Evolutionary conservation across 2,888 invertebrate genomes (phyloP).

Genomic region (Cephus sareptanus): DNA sequence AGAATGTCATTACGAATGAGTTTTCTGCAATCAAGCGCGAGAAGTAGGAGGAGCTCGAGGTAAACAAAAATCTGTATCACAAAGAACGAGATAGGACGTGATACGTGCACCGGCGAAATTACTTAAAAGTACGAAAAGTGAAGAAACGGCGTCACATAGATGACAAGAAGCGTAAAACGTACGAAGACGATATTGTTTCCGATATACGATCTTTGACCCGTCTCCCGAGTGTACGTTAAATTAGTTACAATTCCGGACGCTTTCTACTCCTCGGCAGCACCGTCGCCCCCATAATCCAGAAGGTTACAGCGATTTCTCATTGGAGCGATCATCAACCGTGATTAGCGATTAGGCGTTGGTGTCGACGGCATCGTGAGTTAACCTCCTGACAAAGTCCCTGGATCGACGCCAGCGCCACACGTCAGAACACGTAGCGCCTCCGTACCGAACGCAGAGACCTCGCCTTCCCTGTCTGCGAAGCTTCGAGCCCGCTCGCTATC

Average conservation of each 20-base stretch:
- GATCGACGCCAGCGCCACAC: neutral
- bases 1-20: no score
- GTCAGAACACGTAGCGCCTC: neutral
- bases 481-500: neutral
- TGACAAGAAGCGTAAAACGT: neutral
- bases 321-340: neutral
- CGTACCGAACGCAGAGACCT: neutral
- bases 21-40: neutral
- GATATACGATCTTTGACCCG: neutral
- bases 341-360: neutral
- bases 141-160: neutral
- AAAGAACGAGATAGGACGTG: neutral
- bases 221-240: neutral
- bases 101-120: neutral
- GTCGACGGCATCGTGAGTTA: neutral
- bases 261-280: neutral
- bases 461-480: neutral
- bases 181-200: neutral
- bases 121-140: neutral
- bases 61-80: neutral
- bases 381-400: neutral
- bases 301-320: constrained; percentile 2
- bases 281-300: neutral
- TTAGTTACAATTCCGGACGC: neutral
- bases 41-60: neutral